Evolutionary conservation across 2,797 vertebrate genomes (phyloP).

Genomic region (Oreonectes daqikongensis): DNA sequence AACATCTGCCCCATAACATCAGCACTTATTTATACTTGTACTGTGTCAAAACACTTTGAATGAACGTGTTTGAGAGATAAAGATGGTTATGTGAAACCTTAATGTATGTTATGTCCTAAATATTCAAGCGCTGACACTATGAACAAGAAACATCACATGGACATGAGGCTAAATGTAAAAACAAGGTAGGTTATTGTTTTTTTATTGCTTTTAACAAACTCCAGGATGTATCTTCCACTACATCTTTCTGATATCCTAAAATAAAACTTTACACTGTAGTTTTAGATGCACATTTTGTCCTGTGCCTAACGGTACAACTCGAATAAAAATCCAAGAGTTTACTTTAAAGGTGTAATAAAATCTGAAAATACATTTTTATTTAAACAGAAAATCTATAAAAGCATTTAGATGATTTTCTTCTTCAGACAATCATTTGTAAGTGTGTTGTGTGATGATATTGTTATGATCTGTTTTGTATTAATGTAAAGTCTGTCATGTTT

Average conservation of each 20-base stretch:
- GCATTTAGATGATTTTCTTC: background rate
- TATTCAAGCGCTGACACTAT: background rate
- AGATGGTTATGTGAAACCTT: too few relatives aligned
- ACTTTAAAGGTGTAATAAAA: background rate
- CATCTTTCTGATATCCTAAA: background rate
- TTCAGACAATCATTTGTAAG: conserved; percentile 1
- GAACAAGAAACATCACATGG: background rate
- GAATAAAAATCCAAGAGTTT: background rate
- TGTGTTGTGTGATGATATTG: background rate
- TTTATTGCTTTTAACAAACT: background rate
- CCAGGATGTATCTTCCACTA: background rate
- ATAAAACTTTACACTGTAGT: background rate
- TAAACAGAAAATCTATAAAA: background rate
- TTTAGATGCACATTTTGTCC: background rate
- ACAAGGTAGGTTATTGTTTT: conserved; percentile 18
- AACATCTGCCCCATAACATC: background rate
- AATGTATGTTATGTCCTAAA: too few relatives aligned
- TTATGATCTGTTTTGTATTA: conserved; percentile 9
- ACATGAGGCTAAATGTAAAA: background rate
- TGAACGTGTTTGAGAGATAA: background rate
- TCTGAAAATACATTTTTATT: background rate
- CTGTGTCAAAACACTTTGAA: background rate
- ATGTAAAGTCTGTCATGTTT: background rate
- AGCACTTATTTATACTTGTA: background rate
- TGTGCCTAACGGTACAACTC: conserved; percentile 2